Evolutionary conservation across 1,140 invertebrate species (phyloP).

Genomic region (Nebria ingens): DNA sequence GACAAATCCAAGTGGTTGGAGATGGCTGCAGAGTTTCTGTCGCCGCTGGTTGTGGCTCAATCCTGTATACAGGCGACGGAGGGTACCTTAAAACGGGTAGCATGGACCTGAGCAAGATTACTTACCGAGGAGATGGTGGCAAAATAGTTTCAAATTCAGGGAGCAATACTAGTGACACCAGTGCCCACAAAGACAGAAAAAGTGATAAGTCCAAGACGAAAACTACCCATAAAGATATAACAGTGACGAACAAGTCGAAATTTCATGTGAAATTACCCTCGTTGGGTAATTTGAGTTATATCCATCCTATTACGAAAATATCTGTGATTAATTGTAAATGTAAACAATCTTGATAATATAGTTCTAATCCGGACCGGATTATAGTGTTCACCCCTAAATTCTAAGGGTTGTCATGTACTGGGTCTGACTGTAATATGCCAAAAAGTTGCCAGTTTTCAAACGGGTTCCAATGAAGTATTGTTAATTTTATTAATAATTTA

Average conservation of each 20-base stretch:
- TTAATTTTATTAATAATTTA: no score
- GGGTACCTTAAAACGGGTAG: constrained; percentile 1
- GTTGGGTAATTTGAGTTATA: neutral
- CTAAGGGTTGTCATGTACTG: no score
- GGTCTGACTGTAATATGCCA: no score
- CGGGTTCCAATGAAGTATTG: no score
- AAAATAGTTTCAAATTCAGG: neutral
- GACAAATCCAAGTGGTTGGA: constrained; percentile 19
- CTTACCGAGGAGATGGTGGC: neutral
- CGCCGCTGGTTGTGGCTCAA: constrained; percentile 14
- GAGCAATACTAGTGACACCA: no score
- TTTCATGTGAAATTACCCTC: neutral
- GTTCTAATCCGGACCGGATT: neutral
- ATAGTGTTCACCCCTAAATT: no score
- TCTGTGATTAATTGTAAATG: neutral
- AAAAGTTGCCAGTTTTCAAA: neutral
- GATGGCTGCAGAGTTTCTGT: constrained; percentile 19
- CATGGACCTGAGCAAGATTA: neutral
- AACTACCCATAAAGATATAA: neutral
- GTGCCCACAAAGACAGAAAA: no score
- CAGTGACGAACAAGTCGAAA: neutral
- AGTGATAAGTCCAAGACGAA: neutral
- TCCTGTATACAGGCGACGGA: constrained; percentile 17
- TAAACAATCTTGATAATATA: neutral
- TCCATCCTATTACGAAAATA: neutral